Evolutionary conservation across 2,888 invertebrate species (phyloP), one percentile per base, ranked within the genome.

Genomic region (Gari tellinella): DNA sequence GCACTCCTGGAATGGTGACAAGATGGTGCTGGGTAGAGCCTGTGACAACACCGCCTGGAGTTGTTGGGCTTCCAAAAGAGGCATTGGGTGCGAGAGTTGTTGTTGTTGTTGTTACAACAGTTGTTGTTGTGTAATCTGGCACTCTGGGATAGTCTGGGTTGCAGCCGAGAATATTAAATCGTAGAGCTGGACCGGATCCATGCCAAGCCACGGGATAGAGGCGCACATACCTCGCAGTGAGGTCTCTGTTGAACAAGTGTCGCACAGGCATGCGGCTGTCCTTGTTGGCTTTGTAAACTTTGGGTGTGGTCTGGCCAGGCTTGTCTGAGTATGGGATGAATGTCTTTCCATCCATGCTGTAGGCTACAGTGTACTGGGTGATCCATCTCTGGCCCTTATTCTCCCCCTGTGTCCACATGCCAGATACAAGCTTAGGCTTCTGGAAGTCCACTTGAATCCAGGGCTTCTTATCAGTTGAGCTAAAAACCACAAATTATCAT

Each of bases 381-480:
- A 86, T 81, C 86, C 85, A 87, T 26, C 79, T 72, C 10, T 76
- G 64, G 1, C 63, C 52, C 17, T 75, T 70, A 31, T 78, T 80
- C 55, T 82, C 82, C 12, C 87, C 88, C 52, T 87, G 86, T 7
- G 87, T 88, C 15, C 84, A 53, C 12, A 88, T 70, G 43, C 88
- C 88, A 51, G 83, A 84, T 21, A 88, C 55, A 8, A 87, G 73
- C 48, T 85, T 87, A 4, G 84, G 80, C 14, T 81, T 67, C 48
- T 66, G 49, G 63, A 88, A 83, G 64, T 86, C 81, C 8, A 88
- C 82, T 56, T 86, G 83, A 19, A 88, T 84, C 86, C 85, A 88
- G 19, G 82, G 85, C 12, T 70, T 61, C 8, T 67, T 73, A 55
- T 86, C 84, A 60, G 69, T 65, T 25, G 70, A 43, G n/a, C 81